phyloP scores from a whole-genome alignment of 2,888 invertebrate genomes.

The Harmothoe impar region DNA sequence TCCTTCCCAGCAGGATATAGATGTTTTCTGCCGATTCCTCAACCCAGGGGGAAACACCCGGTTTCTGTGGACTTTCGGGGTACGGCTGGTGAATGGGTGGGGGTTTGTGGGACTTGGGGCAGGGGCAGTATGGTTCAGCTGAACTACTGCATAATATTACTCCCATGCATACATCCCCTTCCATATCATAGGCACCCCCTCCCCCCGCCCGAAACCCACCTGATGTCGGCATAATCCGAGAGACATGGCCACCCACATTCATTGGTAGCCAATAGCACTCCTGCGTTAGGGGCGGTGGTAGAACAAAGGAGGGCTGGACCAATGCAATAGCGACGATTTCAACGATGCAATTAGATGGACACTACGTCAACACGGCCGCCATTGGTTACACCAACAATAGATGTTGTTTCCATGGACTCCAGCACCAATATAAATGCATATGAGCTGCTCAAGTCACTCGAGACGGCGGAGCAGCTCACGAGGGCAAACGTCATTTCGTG shows the following conservation, averaged over 20 bases:
- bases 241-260: no score
- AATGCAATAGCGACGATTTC: conserved; percentile 31
- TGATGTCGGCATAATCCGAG: no score
- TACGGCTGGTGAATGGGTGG: no score
- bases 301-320: not conserved
- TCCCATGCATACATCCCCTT: not conserved
- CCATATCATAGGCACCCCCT: not conserved
- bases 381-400: conserved; percentile 50
- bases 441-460: not conserved
- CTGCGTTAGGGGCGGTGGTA: no score
- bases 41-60: not conserved
- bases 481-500: not conserved
- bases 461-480: no score
- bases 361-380: not conserved
- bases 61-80: not conserved
- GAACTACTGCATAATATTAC: no score
- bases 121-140: no score
- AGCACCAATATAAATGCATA: conserved; percentile 60
- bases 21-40: not conserved
- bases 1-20: conserved; percentile 2
- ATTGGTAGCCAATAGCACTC: no score
- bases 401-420: conserved; percentile 39
- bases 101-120: no score
- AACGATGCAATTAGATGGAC: conserved; percentile 37
- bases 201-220: not conserved